Percentiles rank a stretch among this genome's conserved stretches.
Evolutionary conservation across 2,888 invertebrate species (phyloP).

Genomic region (Stenchaetothrips biformis): DNA sequence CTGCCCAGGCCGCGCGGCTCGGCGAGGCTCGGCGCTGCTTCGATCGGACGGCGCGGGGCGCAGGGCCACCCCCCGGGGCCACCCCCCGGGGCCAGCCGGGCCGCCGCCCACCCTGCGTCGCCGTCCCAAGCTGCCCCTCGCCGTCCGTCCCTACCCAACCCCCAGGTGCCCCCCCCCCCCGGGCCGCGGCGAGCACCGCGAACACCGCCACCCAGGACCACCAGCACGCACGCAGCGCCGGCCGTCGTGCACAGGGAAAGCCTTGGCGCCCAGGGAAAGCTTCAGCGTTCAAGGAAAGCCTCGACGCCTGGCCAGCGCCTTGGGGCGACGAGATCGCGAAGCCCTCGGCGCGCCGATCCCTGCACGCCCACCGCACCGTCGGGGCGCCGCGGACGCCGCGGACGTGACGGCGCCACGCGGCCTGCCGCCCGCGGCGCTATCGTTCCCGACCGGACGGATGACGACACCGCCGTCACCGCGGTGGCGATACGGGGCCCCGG

Average conservation of each 20-base stretch:
- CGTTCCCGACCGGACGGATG: too few relatives aligned
- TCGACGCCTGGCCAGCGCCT: neutral
- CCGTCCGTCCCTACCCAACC: neutral
- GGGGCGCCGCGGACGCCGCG: too few relatives aligned
- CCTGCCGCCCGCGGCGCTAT: too few relatives aligned
- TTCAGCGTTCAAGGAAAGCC: neutral
- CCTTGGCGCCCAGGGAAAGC: neutral
- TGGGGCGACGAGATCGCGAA: slow-evolving; percentile 6
- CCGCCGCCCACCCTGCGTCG: neutral
- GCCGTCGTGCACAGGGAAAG: neutral
- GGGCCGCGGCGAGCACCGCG: slow-evolving; percentile 5
- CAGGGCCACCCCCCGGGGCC: slow-evolving; percentile 20
- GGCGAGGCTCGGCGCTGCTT: slow-evolving; percentile 16
- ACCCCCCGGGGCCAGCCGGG: neutral
- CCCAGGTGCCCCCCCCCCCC: neutral
- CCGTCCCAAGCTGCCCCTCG: slow-evolving; percentile 3
- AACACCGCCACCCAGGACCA: neutral
- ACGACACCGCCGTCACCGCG: too few relatives aligned
- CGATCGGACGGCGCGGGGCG: neutral
- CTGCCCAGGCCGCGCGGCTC: neutral
- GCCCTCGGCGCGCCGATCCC: neutral
- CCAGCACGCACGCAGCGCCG: slow-evolving; percentile 30
- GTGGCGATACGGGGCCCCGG: too few relatives aligned
- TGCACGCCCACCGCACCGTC: too few relatives aligned
- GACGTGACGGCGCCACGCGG: too few relatives aligned